phyloP scores from a whole-genome alignment of 1,140 invertebrate genomes.

The Drosophila pseudoananassae region DNA sequence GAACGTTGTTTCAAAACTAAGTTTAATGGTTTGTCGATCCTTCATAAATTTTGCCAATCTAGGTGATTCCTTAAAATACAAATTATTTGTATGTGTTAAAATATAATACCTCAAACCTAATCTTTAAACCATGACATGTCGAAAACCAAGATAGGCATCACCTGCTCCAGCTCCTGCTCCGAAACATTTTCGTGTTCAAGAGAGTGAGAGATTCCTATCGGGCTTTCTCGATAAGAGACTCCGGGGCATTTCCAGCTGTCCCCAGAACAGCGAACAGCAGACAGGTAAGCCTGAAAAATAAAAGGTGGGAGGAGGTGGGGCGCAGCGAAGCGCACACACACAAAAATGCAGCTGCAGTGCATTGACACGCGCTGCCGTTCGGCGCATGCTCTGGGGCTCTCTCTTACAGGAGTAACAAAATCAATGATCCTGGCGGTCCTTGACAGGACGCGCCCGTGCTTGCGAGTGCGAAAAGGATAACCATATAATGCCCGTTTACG shows the following conservation, averaged over 20 bases:
- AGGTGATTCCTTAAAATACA: too few species aligned
- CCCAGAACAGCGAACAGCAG: neutral
- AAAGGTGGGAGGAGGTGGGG: slow-evolving; percentile 7
- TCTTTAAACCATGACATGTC: neutral
- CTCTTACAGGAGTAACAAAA: slow-evolving; percentile 45
- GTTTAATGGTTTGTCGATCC: too few species aligned
- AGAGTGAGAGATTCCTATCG: slow-evolving; percentile 6
- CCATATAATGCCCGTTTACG: slow-evolving; percentile 43
- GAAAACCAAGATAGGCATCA: neutral
- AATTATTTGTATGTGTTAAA: too few species aligned
- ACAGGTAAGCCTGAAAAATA: slow-evolving; percentile 18
- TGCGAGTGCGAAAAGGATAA: slow-evolving; percentile 56
- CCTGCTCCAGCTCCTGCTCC: slow-evolving; percentile 3
- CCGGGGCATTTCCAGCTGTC: slow-evolving; percentile 20
- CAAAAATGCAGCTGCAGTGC: slow-evolving; percentile 70
- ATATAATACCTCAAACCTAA: too few species aligned
- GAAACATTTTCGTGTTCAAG: neutral
- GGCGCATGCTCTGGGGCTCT: slow-evolving; percentile 45
- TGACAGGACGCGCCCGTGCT: slow-evolving; percentile 1
- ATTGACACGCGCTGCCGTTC: slow-evolving; percentile 70
- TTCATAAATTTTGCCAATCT: too few species aligned
- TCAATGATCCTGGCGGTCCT: slow-evolving; percentile 66
- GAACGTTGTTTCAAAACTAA: too few species aligned
- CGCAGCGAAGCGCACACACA: slow-evolving; percentile 18
- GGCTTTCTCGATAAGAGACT: slow-evolving; percentile 16